Conservation (phyloP, 2,113 vertebrate species). For the Dinomys branickii region DNA sequence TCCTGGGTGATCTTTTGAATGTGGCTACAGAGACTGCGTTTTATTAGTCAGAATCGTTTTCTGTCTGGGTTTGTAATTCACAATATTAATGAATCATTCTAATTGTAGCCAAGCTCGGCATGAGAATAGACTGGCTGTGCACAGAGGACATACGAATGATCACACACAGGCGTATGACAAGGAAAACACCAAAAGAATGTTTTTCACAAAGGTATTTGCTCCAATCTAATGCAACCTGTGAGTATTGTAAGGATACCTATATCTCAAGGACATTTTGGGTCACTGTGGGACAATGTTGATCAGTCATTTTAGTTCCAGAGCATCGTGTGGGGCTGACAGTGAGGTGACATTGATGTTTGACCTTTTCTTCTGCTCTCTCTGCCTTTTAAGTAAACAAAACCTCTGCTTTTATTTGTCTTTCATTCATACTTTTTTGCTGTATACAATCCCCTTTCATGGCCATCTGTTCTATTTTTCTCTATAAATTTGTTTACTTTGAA, state of each 20-base stretch:
- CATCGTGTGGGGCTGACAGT: rapidly evolving
- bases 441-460: not conserved
- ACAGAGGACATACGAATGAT: not conserved
- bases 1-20: not conserved
- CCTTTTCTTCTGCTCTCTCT: not conserved
- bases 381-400: not conserved
- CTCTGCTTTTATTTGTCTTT: not conserved
- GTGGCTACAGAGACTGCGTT: not conserved
- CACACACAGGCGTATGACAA: not conserved
- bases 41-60: not conserved
- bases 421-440: not conserved
- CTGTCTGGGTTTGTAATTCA: not conserved
- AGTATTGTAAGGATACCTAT: not conserved
- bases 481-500: not conserved
- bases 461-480: not conserved
- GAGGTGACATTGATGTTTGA: not conserved
- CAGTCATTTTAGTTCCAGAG: not conserved
- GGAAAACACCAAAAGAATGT: not conserved
- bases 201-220: not conserved
- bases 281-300: not conserved
- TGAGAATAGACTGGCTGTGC: not conserved
- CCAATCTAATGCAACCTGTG: not conserved
- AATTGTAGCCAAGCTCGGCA: not conserved
- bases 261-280: not conserved
- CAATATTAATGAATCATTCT: not conserved